Evolutionary conservation across 2,113 vertebrate genomes (phyloP).

Genomic region (Asarcornis scutulata): DNA sequence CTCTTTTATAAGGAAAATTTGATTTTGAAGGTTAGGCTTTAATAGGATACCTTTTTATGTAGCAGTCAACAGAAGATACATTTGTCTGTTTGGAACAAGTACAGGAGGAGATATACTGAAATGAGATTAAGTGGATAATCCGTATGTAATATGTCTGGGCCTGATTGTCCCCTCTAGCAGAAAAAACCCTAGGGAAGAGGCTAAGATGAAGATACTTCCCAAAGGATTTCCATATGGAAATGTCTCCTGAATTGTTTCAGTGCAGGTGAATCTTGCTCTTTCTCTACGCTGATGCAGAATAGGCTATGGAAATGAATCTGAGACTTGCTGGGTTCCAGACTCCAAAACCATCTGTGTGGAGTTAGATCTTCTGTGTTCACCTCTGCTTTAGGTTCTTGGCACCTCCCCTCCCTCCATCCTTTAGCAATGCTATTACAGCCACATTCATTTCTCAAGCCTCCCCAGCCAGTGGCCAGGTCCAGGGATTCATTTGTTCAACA

Average conservation of each 20-base stretch:
- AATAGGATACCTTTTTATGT: background rate
- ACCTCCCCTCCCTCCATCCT: background rate
- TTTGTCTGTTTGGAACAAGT: slow-evolving; percentile 14
- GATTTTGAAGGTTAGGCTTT: background rate
- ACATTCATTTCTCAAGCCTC: background rate
- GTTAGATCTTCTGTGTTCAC: background rate
- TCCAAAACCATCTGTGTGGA: background rate
- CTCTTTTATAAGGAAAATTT: background rate
- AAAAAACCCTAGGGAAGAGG: background rate
- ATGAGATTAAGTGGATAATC: slow-evolving; percentile 56
- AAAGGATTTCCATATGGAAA: background rate
- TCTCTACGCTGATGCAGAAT: background rate
- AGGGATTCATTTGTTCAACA: background rate
- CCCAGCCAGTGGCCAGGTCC: background rate
- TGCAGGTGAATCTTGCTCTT: background rate
- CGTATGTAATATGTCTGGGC: background rate
- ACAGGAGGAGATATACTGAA: background rate
- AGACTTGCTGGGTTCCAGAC: background rate
- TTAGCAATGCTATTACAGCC: background rate
- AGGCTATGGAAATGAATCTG: background rate
- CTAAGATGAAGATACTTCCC: background rate
- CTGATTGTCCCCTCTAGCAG: background rate
- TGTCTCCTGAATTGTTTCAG: background rate
- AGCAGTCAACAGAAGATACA: background rate
- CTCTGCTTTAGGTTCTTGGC: background rate